phyloP scores from a whole-genome alignment of 2,113 vertebrate genomes.

The Colossoma macropomum region DNA sequence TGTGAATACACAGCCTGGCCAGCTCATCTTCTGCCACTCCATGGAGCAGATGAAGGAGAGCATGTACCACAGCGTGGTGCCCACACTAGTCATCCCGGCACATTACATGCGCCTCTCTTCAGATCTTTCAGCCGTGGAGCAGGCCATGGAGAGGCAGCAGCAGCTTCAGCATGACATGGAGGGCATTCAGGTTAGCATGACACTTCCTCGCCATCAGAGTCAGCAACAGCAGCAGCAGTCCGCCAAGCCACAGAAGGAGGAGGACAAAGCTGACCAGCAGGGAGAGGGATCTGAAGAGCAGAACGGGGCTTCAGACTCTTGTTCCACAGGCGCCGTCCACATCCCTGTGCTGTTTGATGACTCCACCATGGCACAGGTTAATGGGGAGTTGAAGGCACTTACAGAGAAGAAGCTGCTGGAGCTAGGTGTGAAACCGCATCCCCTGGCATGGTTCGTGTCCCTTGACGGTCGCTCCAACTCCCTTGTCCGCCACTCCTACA shows the following conservation, averaged over 20 bases:
- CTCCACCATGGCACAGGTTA: conserved; percentile 85
- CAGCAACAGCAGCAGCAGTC: conserved; percentile 68
- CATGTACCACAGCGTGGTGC: conserved; percentile 84
- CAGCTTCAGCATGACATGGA: conserved; percentile 68
- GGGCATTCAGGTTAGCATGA: conserved; percentile 62
- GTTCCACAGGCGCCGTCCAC: conserved; percentile 76
- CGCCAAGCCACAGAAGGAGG: conserved; percentile 58
- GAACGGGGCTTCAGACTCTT: conserved; percentile 71
- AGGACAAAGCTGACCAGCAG: conserved; percentile 42
- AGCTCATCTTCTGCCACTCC: conserved; percentile 84
- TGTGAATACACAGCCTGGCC: conserved; percentile 76
- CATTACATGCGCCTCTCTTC: conserved; percentile 82
- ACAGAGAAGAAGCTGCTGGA: conserved; percentile 84
- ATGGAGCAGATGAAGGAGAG: conserved; percentile 86
- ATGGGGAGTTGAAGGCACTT: conserved; percentile 84
- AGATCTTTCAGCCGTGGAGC: conserved; percentile 70
- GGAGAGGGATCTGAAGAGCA: conserved; percentile 63
- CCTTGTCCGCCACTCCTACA: conserved; percentile 87
- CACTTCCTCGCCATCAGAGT: conserved; percentile 58
- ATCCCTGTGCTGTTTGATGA: conserved; percentile 85
- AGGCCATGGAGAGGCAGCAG: conserved; percentile 63
- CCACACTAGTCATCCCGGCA: conserved; percentile 85
- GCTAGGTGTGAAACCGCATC: conserved; percentile 82
- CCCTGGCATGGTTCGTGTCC: conserved; percentile 86
- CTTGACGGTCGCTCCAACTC: conserved; percentile 84